These are phyloP conservation scores for Marmota flaviventris DNA, from an alignment of 2,113 vertebrate species.

Conservation along the genomic window DNA sequence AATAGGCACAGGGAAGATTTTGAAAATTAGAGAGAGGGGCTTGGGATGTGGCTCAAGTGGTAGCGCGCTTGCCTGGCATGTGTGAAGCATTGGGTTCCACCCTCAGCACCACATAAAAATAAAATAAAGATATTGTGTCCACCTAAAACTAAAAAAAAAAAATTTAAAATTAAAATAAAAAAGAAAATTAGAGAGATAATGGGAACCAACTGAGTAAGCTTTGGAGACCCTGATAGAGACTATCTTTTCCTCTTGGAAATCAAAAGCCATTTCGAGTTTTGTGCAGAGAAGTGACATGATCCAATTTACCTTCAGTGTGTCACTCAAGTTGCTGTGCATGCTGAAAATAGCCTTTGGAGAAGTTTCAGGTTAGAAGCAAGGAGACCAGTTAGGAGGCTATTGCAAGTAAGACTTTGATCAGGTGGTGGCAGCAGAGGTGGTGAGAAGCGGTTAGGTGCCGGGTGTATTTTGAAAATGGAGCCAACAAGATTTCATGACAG, in stretches of 20 bases:
- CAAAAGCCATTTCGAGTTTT: neutral
- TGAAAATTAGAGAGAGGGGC: neutral
- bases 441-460: conserved; percentile 30
- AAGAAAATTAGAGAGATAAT: neutral
- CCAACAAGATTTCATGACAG: conserved; percentile 37
- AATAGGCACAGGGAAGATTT: neutral
- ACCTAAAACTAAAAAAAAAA: too few species aligned
- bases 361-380: neutral
- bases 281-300: neutral
- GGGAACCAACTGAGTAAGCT: neutral
- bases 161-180: too few species aligned
- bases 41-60: too few species aligned
- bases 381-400: neutral
- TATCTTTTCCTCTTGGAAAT: neutral
- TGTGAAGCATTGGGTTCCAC: too few species aligned
- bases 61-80: too few species aligned
- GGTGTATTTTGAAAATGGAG: conserved; percentile 1
- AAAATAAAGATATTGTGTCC: too few species aligned
- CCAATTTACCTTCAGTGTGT: neutral
- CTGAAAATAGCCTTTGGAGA: conserved; percentile 15
- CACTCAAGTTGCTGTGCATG: neutral
- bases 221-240: neutral
- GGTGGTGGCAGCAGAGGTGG: conserved; percentile 42
- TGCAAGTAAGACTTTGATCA: conserved; percentile 47
- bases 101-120: too few species aligned